Evolutionary conservation across 2,888 invertebrate genomes (phyloP).

Genomic region (Lasioglossum morio): DNA sequence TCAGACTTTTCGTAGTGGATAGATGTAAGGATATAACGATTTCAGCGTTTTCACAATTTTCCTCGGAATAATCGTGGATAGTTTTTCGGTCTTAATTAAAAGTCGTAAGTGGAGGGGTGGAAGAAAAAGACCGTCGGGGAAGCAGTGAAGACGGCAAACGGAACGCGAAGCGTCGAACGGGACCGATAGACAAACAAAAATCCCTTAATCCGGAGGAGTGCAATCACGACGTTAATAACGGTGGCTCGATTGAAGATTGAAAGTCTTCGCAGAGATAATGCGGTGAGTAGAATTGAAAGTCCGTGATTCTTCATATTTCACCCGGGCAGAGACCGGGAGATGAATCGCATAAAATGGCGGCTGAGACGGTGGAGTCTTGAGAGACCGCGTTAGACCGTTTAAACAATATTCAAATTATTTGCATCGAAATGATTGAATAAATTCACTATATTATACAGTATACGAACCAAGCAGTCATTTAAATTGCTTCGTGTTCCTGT

Average conservation of each 20-base stretch:
- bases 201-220: slow-evolving; percentile 49
- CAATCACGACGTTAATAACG: slow-evolving; percentile 55
- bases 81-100: slow-evolving; percentile 25
- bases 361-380: slow-evolving; percentile 10
- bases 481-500: background rate
- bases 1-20: background rate
- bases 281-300: slow-evolving; percentile 40
- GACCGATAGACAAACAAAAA: slow-evolving; percentile 49
- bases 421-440: background rate
- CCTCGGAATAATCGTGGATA: too few species aligned
- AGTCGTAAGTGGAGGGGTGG: background rate
- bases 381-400: background rate
- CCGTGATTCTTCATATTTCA: slow-evolving; percentile 56
- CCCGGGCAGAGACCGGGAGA: slow-evolving; percentile 8
- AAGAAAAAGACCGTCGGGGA: background rate
- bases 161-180: slow-evolving; percentile 31
- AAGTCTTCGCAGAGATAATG: slow-evolving; percentile 47
- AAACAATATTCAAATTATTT: background rate
- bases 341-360: slow-evolving; percentile 40
- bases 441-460: background rate
- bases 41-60: background rate
- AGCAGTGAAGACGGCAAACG: slow-evolving; percentile 17
- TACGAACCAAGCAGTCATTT: background rate
- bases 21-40: too few species aligned
- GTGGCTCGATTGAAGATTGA: slow-evolving; percentile 45